Conservation (phyloP, 2,888 invertebrate genomes). For the Xylota sylvarum region DNA sequence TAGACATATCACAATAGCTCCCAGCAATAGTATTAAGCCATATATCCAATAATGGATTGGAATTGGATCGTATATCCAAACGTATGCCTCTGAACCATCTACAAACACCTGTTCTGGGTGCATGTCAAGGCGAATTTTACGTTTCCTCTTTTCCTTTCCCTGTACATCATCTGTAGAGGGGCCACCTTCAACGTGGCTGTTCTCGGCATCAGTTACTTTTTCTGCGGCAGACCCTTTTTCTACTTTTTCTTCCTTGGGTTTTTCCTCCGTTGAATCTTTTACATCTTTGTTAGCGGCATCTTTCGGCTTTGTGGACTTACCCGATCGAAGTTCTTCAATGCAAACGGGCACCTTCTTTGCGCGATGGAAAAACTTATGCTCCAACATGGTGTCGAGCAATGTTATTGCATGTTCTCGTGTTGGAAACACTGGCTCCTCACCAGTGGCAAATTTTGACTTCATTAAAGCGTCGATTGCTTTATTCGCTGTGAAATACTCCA, state of each 20-base stretch:
- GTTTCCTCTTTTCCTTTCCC: slow-evolving; percentile 89
- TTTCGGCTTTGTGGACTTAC: slow-evolving; percentile 60
- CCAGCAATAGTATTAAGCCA: slow-evolving; percentile 95
- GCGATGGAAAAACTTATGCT: slow-evolving; percentile 97
- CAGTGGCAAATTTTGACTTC: slow-evolving; percentile 95
- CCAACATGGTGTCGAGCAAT: slow-evolving; percentile 93
- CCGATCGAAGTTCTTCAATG: slow-evolving; percentile 81
- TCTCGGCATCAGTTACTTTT: slow-evolving; percentile 83
- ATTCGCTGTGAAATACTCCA: slow-evolving; percentile 96
- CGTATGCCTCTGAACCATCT: slow-evolving; percentile 97
- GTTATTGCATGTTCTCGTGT: slow-evolving; percentile 92
- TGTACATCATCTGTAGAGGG: slow-evolving; percentile 37
- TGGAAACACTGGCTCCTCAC: slow-evolving; percentile 91
- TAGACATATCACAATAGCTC: slow-evolving; percentile 97
- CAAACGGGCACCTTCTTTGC: slow-evolving; percentile 92
- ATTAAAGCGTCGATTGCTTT: slow-evolving; percentile 97
- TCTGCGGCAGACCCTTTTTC: slow-evolving; percentile 61
- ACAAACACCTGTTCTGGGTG: slow-evolving; percentile 97
- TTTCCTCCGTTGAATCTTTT: slow-evolving; percentile 57
- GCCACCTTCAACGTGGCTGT: slow-evolving; percentile 47
- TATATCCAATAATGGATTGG: slow-evolving; percentile 97
- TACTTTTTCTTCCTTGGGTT: slow-evolving; percentile 49
- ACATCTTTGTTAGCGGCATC: slow-evolving; percentile 34
- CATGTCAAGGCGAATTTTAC: slow-evolving; percentile 98
- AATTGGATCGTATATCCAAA: slow-evolving; percentile 99